phyloP scores from a whole-genome alignment of 2,113 vertebrate species.

The Podarcis muralis region DNA sequence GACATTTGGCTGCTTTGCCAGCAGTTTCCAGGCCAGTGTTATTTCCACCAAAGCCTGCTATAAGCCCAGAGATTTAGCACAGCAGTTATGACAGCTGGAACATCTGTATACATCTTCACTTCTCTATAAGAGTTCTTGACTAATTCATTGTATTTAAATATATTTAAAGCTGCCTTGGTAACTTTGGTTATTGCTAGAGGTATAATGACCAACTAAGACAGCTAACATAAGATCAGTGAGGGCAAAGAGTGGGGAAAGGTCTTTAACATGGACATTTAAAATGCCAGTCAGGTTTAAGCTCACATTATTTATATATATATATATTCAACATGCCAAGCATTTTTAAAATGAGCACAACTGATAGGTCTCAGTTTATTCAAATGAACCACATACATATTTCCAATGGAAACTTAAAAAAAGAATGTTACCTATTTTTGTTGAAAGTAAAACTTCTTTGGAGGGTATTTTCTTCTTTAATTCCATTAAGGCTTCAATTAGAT shows the following conservation, averaged over 20 bases:
- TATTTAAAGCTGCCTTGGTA: not conserved
- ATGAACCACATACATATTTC: not conserved
- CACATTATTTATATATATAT: too few relatives aligned
- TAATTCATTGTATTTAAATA: not conserved
- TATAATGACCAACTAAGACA: not conserved
- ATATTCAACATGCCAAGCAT: not conserved
- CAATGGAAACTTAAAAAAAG: not conserved
- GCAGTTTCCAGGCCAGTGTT: not conserved
- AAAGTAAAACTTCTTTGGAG: conserved; percentile 89
- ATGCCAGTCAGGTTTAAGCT: not conserved
- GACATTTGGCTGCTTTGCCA: not conserved
- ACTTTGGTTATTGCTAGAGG: not conserved
- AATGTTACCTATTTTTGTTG: conserved; percentile 89
- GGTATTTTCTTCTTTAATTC: conserved; percentile 96
- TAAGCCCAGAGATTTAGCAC: not conserved
- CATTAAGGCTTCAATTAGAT: conserved; percentile 82
- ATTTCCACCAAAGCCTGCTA: not conserved
- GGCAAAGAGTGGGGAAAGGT: not conserved
- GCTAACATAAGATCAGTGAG: not conserved
- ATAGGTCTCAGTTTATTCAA: not conserved
- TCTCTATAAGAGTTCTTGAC: not conserved
- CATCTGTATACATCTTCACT: not conserved
- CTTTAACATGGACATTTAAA: not conserved
- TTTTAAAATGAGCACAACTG: not conserved
- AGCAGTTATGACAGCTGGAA: not conserved